phyloP scores from a whole-genome alignment of 2,797 vertebrate species.

The Onychomys torridus region DNA sequence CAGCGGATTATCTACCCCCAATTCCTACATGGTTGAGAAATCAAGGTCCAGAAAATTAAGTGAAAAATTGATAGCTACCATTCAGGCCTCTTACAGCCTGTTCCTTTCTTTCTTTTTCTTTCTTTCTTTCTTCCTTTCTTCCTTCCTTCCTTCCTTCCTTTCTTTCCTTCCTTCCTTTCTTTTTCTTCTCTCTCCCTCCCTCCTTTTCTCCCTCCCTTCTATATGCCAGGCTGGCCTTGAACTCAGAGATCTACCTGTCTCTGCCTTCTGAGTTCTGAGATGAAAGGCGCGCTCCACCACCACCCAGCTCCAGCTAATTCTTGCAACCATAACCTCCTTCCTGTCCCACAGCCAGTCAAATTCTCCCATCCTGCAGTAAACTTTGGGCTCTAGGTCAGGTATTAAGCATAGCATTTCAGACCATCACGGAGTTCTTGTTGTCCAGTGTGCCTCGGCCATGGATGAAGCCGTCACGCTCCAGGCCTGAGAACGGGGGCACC shows the following conservation, averaged over 20 bases:
- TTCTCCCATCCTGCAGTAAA: background rate
- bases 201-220: too few relatives aligned
- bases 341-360: background rate
- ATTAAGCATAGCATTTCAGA: constrained; percentile 80
- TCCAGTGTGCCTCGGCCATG: constrained; percentile 96
- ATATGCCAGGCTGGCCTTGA: background rate
- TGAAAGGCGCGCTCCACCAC: background rate
- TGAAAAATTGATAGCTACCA: background rate
- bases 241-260: background rate
- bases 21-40: background rate
- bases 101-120: background rate
- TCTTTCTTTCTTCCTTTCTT: background rate
- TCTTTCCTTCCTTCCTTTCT: background rate
- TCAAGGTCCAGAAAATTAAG: constrained; percentile 38
- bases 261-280: background rate
- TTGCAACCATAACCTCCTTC: constrained; percentile 21
- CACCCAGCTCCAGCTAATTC: background rate
- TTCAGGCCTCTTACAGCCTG: background rate
- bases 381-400: background rate
- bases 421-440: constrained; percentile 94
- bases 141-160: too few relatives aligned
- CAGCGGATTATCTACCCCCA: background rate
- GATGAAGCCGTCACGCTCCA: constrained; percentile 94
- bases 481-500: constrained; percentile 94
- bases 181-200: too few relatives aligned